Percentiles rank a stretch among this genome's conserved stretches.
phyloP scores from a whole-genome alignment of 1,140 invertebrate species.

The Neelides sp. region DNA sequence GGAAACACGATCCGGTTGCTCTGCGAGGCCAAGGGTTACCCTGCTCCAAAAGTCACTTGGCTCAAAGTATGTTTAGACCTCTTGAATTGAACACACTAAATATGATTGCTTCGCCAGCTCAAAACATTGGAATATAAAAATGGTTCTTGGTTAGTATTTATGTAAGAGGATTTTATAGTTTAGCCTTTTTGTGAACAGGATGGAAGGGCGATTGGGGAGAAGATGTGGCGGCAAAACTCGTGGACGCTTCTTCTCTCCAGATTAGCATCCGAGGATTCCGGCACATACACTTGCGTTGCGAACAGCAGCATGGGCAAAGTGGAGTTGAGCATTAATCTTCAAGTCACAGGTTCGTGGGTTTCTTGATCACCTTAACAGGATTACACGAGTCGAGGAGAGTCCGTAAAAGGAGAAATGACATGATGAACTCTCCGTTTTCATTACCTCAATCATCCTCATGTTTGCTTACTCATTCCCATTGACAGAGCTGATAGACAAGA shows the following conservation, averaged over 20 bases:
- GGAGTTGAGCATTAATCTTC: conserved; percentile 21
- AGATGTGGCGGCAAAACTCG: conserved; percentile 19
- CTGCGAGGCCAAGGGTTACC: conserved; percentile 22
- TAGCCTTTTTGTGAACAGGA: conserved; percentile 16
- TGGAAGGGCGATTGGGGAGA: conserved; percentile 24
- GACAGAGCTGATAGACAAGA: conserved; percentile 26
- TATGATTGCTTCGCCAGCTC: not conserved
- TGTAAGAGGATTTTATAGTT: too few relatives aligned
- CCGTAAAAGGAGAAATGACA: too few relatives aligned
- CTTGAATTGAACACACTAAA: not conserved
- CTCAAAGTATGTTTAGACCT: conserved; percentile 28
- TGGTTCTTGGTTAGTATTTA: too few relatives aligned
- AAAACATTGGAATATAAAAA: too few relatives aligned
- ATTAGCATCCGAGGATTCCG: conserved; percentile 28
- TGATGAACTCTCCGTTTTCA: too few relatives aligned
- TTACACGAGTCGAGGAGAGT: too few relatives aligned
- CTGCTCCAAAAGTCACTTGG: conserved; percentile 27
- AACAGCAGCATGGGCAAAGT: conserved; percentile 22
- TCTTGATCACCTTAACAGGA: too few relatives aligned
- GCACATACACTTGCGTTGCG: conserved; percentile 26
- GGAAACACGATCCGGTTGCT: conserved; percentile 27
- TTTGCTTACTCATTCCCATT: too few relatives aligned
- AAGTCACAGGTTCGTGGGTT: conserved; percentile 26
- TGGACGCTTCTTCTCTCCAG: conserved; percentile 25
- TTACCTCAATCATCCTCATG: too few relatives aligned